Evolutionary conservation across 2,797 vertebrate species (phyloP).

Genomic region (Malacoctenus gilli): DNA sequence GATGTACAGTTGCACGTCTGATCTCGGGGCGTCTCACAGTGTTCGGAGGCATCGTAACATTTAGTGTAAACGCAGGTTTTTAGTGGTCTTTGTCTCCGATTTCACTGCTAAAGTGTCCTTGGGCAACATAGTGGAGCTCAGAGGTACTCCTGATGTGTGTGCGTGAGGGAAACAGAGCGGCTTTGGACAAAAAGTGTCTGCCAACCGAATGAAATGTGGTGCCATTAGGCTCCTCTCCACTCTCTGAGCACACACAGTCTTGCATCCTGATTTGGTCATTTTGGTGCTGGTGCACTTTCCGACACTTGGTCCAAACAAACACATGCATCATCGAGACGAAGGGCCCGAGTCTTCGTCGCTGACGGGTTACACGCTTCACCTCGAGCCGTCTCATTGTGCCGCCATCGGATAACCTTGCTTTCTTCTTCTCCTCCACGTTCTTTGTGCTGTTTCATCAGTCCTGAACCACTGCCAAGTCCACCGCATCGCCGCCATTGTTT

Average conservation of each 20-base stretch:
- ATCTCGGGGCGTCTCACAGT: too few species aligned
- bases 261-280: slow-evolving; percentile 47
- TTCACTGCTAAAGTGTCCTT: slow-evolving; percentile 37
- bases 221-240: slow-evolving; percentile 52
- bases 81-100: slow-evolving; percentile 8
- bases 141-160: slow-evolving; percentile 13
- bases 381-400: slow-evolving; percentile 1
- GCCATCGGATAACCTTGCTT: slow-evolving; percentile 10
- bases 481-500: slow-evolving; percentile 84
- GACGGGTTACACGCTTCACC: neutral
- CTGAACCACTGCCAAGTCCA: slow-evolving; percentile 92
- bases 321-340: slow-evolving; percentile 5
- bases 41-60: too few species aligned
- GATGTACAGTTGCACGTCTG: too few species aligned
- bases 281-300: slow-evolving; percentile 20
- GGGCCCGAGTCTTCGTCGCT: neutral
- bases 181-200: slow-evolving; percentile 44
- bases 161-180: neutral
- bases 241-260: slow-evolving; percentile 12
- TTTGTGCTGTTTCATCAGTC: slow-evolving; percentile 76
- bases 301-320: slow-evolving; percentile 27
- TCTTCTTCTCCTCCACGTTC: slow-evolving; percentile 4
- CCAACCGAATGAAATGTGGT: slow-evolving; percentile 56
- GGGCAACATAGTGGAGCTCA: slow-evolving; percentile 17
- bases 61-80: too few species aligned